Evolutionary conservation across 2,113 vertebrate species (phyloP), one percentile per base, ranked within the genome.

Genomic region (Silurus asotus): DNA sequence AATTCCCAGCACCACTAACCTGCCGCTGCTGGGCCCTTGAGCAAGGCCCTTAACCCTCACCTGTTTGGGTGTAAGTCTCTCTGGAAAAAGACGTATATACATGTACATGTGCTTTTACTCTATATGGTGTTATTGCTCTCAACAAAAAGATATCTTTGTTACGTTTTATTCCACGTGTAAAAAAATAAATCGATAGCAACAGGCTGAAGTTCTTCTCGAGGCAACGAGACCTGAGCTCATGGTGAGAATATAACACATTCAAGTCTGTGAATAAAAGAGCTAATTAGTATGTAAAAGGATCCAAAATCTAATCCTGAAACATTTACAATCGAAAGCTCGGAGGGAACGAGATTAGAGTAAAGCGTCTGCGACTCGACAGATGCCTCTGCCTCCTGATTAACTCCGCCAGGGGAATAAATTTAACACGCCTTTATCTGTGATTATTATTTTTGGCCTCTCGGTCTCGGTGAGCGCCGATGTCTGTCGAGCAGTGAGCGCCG

Each of bases 391-490:
- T 67, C n/a, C 51, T 72, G 65, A 83, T 83, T 20, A 82, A 67
- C 81, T 82, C 80, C 19, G n/a, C 3, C 5, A 8, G 49, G 19
- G n/a, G 48, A 83, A 83, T 70, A 72, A 83, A 83, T 70, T 72
- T 37, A 55, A 70, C 65, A 56, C 65, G 28, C 37, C 37, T 28
- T 74, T 25, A 86, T 58, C 85, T 77, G 19, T 76, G 58, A 72
- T 69, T 67, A 65, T 49, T 78, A 65, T 79, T 67, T 85, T 58
- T 85, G 72, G 58, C 56, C 83, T 65, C 72, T 84, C 61, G 5
- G 23, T 77, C 81, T 70, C 81, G 17, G 49, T 67, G 37, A 77
- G 72, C 72, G 64, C 10, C 19, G 19, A 23, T 56, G 82, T 72
- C 67, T 74, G 67, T 72, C 55, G 62, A 82, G 81, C 49, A 13